phyloP scores from a whole-genome alignment of 1,140 invertebrate genomes.

The Steinernema feltiae region DNA sequence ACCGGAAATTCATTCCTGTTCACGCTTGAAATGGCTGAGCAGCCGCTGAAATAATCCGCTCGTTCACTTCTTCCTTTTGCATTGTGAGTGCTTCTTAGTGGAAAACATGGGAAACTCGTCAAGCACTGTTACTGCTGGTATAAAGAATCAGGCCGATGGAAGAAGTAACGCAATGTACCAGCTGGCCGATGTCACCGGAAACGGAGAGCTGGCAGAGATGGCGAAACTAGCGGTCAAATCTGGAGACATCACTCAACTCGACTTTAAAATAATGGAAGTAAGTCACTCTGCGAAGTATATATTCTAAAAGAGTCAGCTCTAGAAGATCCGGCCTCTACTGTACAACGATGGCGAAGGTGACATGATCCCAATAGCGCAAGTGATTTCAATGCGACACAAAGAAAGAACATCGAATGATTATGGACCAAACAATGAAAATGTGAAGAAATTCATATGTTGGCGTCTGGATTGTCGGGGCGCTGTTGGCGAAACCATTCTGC shows the following conservation, averaged over 20 bases:
- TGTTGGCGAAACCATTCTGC: constrained; percentile 87
- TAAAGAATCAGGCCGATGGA: constrained; percentile 48
- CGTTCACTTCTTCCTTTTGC: too few relatives aligned
- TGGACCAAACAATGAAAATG: constrained; percentile 19
- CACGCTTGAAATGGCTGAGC: too few relatives aligned
- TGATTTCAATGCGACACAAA: constrained; percentile 79
- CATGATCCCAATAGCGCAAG: constrained; percentile 76
- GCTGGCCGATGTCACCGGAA: constrained; percentile 63
- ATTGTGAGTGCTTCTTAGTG: too few relatives aligned
- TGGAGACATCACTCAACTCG: constrained; percentile 75
- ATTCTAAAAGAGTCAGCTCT: constrained; percentile 1
- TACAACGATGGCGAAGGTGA: constrained; percentile 86
- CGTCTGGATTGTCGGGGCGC: constrained; percentile 61
- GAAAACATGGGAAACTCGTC: constrained; percentile 48
- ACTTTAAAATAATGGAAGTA: constrained; percentile 73
- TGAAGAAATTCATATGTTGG: constrained; percentile 28
- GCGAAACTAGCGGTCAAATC: constrained; percentile 83
- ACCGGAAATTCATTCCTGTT: too few relatives aligned
- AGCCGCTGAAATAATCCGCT: too few relatives aligned
- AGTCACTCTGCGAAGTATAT: background rate
- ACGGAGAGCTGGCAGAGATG: constrained; percentile 81
- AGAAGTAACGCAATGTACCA: constrained; percentile 47
- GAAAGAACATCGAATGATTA: constrained; percentile 68
- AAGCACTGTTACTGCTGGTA: constrained; percentile 50
- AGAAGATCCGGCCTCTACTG: constrained; percentile 80